These are phyloP conservation scores for Hyla sarda DNA, from an alignment of 2,113 vertebrate species.

Conservation along the genomic window DNA sequence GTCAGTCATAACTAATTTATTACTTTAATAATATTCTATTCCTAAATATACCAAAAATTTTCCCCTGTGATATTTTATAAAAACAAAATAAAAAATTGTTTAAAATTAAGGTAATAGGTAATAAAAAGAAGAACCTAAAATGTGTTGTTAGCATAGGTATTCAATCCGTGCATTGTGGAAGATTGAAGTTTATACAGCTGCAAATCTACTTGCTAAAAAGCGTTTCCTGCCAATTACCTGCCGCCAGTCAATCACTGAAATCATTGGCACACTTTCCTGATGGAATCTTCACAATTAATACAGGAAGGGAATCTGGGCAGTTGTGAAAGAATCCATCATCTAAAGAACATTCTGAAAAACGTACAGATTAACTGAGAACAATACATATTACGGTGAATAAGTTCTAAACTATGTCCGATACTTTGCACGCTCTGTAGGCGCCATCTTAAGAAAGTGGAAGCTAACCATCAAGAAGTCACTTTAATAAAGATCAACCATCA, in stretches of 20 bases:
- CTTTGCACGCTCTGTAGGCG: too few relatives aligned
- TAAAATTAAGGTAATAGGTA: not conserved
- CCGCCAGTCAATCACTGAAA: not conserved
- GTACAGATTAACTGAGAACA: not conserved
- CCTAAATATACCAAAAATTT: too few relatives aligned
- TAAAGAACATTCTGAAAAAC: not conserved
- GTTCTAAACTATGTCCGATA: not conserved
- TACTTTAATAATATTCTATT: too few relatives aligned
- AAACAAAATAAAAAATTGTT: too few relatives aligned
- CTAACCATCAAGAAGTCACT: constrained; percentile 7
- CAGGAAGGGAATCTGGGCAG: not conserved
- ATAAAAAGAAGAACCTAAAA: not conserved
- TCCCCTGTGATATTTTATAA: too few relatives aligned
- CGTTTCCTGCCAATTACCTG: not conserved
- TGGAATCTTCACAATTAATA: not conserved
- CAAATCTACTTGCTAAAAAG: not conserved
- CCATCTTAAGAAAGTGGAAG: not conserved
- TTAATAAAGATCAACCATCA: too few relatives aligned
- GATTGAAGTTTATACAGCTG: not conserved
- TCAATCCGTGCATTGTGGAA: not conserved
- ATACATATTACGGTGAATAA: not conserved
- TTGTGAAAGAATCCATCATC: not conserved
- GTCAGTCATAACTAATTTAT: too few relatives aligned
- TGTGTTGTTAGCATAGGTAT: not conserved
- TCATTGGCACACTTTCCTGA: not conserved